Base-by-base conservation (phyloP, 2,113 vertebrate species). In the Oryzias melastigma region DNA sequence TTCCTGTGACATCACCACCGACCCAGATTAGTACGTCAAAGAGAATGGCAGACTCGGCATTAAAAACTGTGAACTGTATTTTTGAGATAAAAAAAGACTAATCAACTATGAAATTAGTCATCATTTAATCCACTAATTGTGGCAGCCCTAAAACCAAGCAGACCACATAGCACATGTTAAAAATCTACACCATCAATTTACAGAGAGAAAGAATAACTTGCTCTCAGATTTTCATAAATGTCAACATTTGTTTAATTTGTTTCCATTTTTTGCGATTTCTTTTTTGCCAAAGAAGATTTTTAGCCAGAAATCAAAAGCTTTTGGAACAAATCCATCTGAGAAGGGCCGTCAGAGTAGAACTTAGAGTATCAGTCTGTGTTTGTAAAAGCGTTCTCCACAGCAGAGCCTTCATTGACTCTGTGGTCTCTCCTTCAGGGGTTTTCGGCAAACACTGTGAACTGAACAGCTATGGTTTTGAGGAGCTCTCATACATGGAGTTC, bases 381-480 rank as follows among this genome's bases (percentile, higher is more conserved):
- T 35, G 35, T 35, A 12, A 35, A 35, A 35, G 35, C 35, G 8
- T 81, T 73, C 62, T 68, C 61, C 57, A 3, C 20, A 53, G 68
- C 41, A 44, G 53, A 43, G 45, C 47, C 5, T 35, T 62, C 62
- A 57, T 67, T 67, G 54, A 48, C 49, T 63, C 40, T 19, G 58
- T 50, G 65, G 82, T 84, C 82, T 62, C 3, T 3, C 73, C 77
- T 60, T 15, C 87, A 99, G 97, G 97, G 83, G 96, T 98, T 81
- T 98, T 98, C 82, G 97, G 97, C 58, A 98, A 98, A 71, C 96
- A 98, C 75, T 99, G 97, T 6, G 97, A 99, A 71, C 87, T 99
- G 56, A 98, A 96, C 84, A 99, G 97, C 68, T 98, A 99, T 0
- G 97, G 97, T 15, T 99, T 99, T 78, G 96, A 97, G 80, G 97